These are phyloP conservation scores for Allophyes oxyacanthae DNA, from an alignment of 2,888 invertebrate species.

Conservation along the genomic window DNA sequence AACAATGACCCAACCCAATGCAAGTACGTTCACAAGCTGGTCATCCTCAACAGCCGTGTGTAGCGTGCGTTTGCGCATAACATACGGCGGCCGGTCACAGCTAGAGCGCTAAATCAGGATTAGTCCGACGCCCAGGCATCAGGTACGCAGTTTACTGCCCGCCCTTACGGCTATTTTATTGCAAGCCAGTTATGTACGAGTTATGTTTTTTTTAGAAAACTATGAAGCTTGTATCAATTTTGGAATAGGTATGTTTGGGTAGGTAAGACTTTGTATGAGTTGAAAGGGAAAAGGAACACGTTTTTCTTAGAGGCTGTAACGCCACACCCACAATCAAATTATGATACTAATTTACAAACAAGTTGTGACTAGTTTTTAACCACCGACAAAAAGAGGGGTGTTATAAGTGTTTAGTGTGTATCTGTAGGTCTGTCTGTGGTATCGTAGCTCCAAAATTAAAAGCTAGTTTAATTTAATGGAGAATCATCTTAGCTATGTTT, in stretches of 20 bases:
- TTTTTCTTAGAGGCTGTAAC: background rate
- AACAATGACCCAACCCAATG: slow-evolving; percentile 3
- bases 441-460: too few relatives aligned
- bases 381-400: too few relatives aligned
- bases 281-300: background rate
- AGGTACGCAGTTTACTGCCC: slow-evolving; percentile 80
- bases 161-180: slow-evolving; percentile 79
- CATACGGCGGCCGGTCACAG: slow-evolving; percentile 74
- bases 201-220: slow-evolving; percentile 50
- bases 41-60: slow-evolving; percentile 57
- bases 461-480: too few relatives aligned
- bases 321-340: too few relatives aligned
- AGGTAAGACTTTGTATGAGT: slow-evolving; percentile 11
- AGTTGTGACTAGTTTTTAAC: too few relatives aligned
- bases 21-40: slow-evolving; percentile 34
- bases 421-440: too few relatives aligned
- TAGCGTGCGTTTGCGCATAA: slow-evolving; percentile 74
- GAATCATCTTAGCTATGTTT: too few relatives aligned
- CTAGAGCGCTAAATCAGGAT: slow-evolving; percentile 86
- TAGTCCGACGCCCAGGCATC: slow-evolving; percentile 81
- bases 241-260: slow-evolving; percentile 20
- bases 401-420: too few relatives aligned
- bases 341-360: too few relatives aligned
- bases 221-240: slow-evolving; percentile 48
- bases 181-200: slow-evolving; percentile 72